Conservation (phyloP, 2,797 vertebrate genomes). For the Lepilemur septentrionalis region DNA sequence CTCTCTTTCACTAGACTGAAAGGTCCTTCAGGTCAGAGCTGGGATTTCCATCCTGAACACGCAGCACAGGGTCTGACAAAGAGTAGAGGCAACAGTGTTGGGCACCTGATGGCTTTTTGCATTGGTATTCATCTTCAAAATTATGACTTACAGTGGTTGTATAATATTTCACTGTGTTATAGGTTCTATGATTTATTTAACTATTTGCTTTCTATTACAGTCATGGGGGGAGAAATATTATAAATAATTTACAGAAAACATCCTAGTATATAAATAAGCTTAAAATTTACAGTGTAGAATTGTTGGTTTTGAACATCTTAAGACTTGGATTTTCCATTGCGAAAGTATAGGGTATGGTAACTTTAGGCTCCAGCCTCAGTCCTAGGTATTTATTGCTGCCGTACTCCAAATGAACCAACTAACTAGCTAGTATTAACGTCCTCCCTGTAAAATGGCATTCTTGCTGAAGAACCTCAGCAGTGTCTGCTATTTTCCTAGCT, state of each 20-base stretch:
- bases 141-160: neutral
- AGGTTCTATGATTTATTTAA: neutral
- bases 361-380: neutral
- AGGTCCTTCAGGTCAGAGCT: neutral
- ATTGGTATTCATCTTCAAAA: conserved; percentile 19
- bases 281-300: neutral
- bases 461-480: neutral
- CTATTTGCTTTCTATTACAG: neutral
- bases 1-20: neutral
- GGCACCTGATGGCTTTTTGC: neutral
- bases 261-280: neutral
- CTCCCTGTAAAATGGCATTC: neutral
- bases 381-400: neutral
- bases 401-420: neutral
- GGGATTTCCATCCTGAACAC: neutral
- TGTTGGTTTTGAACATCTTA: neutral
- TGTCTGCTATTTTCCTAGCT: neutral
- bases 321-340: neutral
- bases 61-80: neutral
- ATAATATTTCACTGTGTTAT: neutral
- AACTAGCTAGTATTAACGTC: neutral
- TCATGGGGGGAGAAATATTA: neutral
- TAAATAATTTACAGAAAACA: neutral
- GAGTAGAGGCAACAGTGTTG: neutral
- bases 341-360: neutral